Conservation (phyloP, 2,797 vertebrate species). For the Gouania willdenowi region DNA sequence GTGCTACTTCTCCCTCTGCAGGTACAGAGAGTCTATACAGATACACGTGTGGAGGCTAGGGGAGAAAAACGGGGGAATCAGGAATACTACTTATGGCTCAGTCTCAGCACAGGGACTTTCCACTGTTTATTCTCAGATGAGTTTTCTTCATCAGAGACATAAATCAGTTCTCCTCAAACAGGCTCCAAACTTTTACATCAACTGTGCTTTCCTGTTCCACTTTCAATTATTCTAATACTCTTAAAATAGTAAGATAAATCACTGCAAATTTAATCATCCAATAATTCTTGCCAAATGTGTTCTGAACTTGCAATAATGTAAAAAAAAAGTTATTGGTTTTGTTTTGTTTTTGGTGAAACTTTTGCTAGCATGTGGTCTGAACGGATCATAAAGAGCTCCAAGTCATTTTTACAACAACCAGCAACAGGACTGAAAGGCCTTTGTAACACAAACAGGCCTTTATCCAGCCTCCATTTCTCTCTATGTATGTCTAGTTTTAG, state of each 20-base stretch:
- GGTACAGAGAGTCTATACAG: slow-evolving; percentile 58
- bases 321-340: too few relatives aligned
- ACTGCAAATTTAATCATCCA: too few relatives aligned
- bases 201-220: too few relatives aligned
- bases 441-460: slow-evolving; percentile 4
- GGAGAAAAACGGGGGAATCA: slow-evolving; percentile 51
- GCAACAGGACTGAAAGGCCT: background rate
- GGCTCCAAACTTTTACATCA: too few relatives aligned
- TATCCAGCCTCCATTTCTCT: slow-evolving; percentile 11
- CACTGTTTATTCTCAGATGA: too few relatives aligned
- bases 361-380: background rate
- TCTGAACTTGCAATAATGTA: too few relatives aligned
- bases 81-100: slow-evolving; percentile 87
- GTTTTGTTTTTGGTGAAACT: background rate
- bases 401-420: slow-evolving; percentile 1
- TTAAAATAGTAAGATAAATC: too few relatives aligned
- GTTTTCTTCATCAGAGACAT: too few relatives aligned
- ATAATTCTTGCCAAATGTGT: too few relatives aligned
- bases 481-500: slow-evolving; percentile 38
- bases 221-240: too few relatives aligned
- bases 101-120: slow-evolving; percentile 88
- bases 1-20: slow-evolving; percentile 25
- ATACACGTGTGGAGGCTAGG: slow-evolving; percentile 49
- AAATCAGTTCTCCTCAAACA: too few relatives aligned
- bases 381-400: background rate